Percentiles rank a stretch among this genome's conserved stretches.
phyloP scores from a whole-genome alignment of 2,113 vertebrate species.

The Motacilla alba region DNA sequence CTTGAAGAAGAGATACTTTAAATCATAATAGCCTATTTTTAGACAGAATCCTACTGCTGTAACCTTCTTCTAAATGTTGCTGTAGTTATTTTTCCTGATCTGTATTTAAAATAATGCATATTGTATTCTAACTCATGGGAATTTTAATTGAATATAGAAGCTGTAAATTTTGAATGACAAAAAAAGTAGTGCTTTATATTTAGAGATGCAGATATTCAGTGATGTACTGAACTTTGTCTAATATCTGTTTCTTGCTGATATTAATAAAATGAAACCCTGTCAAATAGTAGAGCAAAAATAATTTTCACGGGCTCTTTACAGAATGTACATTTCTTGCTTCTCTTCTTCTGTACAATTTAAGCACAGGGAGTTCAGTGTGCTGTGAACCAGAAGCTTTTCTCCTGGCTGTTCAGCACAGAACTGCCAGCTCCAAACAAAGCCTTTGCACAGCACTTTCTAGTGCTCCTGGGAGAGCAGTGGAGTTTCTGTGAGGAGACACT shows the following conservation, averaged over 20 bases:
- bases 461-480: neutral
- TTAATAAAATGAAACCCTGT: conserved; percentile 8
- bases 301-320: neutral
- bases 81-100: conserved; percentile 69
- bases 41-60: conserved; percentile 62
- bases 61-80: conserved; percentile 54
- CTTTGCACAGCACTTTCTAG: accelerated
- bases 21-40: conserved; percentile 62
- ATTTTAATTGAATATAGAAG: conserved; percentile 62
- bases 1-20: conserved; percentile 52
- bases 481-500: neutral
- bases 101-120: conserved; percentile 50
- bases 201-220: conserved; percentile 25
- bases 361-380: accelerated
- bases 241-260: neutral
- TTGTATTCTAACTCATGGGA: conserved; percentile 51
- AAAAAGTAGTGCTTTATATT: conserved; percentile 47
- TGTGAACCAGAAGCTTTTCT: neutral
- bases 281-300: neutral
- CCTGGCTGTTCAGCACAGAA: neutral
- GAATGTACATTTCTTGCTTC: neutral
- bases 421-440: neutral
- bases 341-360: neutral
- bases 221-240: neutral
- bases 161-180: conserved; percentile 60